phyloP scores from a whole-genome alignment of 2,113 vertebrate genomes.

The Orthonyx spaldingii region DNA sequence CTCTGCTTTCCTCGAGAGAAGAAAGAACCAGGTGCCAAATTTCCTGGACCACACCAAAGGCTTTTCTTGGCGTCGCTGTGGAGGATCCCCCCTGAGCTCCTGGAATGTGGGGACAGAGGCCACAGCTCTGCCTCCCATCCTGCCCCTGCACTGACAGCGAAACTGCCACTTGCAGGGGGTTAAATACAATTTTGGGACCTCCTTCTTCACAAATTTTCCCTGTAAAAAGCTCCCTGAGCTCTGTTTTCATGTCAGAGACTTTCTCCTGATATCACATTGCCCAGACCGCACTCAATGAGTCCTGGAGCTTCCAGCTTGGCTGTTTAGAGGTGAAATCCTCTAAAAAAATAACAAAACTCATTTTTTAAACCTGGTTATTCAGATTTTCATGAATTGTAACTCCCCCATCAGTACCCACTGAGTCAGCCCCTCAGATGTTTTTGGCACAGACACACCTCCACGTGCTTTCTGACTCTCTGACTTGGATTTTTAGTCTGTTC shows the following conservation, averaged over 20 bases:
- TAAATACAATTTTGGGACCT: background rate
- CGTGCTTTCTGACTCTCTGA: background rate
- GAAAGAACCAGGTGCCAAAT: background rate
- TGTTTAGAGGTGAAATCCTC: background rate
- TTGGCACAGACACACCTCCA: background rate
- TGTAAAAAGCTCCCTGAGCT: background rate
- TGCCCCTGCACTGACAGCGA: rapidly evolving
- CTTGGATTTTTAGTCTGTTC: background rate
- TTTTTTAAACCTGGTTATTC: background rate
- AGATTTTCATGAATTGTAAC: background rate
- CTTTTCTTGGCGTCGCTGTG: background rate
- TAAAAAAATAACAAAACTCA: background rate
- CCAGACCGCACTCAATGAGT: background rate
- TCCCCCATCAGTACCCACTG: background rate
- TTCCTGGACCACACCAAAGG: background rate
- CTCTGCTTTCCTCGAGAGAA: background rate
- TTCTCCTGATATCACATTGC: background rate
- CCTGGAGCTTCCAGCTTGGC: background rate
- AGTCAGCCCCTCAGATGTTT: background rate
- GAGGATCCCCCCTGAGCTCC: background rate
- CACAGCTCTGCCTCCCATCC: background rate
- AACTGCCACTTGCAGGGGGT: background rate
- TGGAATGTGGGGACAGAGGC: rapidly evolving
- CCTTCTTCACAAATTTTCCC: no score
- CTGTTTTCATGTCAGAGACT: background rate